phyloP scores from a whole-genome alignment of 2,888 invertebrate genomes.

The Chironomus riparius region DNA sequence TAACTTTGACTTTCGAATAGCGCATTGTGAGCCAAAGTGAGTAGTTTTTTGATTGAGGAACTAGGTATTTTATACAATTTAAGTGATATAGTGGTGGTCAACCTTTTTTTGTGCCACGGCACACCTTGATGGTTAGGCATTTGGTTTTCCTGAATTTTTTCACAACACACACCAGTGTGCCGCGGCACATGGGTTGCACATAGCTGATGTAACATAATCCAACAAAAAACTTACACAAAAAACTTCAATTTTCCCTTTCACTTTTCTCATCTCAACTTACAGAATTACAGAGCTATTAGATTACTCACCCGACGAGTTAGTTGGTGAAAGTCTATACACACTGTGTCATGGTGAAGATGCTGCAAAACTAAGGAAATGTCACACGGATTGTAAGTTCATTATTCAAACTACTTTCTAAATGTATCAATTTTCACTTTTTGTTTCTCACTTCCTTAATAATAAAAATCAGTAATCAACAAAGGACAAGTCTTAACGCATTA shows the following conservation, averaged over 20 bases:
- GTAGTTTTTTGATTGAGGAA: conserved; percentile 33
- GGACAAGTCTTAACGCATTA: conserved; percentile 95
- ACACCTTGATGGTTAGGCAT: no score
- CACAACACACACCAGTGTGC: no score
- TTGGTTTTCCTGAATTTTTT: no score
- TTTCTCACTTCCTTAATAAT: not conserved
- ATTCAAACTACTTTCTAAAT: not conserved
- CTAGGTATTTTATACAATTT: no score
- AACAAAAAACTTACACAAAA: not conserved
- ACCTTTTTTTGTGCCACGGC: no score
- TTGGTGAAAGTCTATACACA: conserved; percentile 86
- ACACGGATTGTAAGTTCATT: conserved; percentile 80
- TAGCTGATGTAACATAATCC: no score
- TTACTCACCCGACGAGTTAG: conserved; percentile 86
- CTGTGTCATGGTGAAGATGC: conserved; percentile 95
- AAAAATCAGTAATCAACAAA: conserved; percentile 77
- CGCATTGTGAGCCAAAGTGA: conserved; percentile 94
- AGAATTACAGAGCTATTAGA: conserved; percentile 90
- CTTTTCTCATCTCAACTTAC: not conserved
- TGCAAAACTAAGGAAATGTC: conserved; percentile 85
- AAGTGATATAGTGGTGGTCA: no score
- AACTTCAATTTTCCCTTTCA: not conserved
- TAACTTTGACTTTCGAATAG: conserved; percentile 91
- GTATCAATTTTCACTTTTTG: not conserved
- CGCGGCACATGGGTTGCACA: no score